Base-by-base conservation (phyloP, 2,888 invertebrate species). In the Phortica okadai region DNA sequence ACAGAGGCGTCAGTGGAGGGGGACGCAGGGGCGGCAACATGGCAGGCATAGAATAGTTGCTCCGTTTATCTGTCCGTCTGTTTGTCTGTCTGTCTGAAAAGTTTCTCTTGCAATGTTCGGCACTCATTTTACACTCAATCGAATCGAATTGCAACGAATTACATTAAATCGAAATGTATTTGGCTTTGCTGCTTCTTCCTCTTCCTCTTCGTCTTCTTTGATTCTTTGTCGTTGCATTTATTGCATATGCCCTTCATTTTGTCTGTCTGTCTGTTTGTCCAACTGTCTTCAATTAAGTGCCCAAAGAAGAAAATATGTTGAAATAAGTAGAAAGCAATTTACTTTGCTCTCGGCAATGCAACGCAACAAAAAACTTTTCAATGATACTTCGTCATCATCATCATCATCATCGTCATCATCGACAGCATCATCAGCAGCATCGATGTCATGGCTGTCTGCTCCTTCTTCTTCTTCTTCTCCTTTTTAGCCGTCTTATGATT, bases 51-150 rank as follows among this genome's bases (percentile, higher is more conserved):
- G 6, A 62, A 25, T 21, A 54, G 25, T 33, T 64, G 64, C 64
- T 6, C 44, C 11, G 16, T 16, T 8, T 69, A 10, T 7, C 56
- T 56, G 56, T 42, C 5, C 41, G 66, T 42, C 45, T 45, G 45
- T 1, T 45, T 69, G 45, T 42, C 5, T 66, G 66, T 42, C 45
- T 45, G 45, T 1, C 45, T 69, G 45, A 72, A 72, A 72, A 72
- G 54, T 72, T 72, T 72, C n/a, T 7, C 59, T 41, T 21, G 59
- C 59, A 25, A 59, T 50, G 14, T 8, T 14, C 54, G 72, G 45
- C 72, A 79, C 82, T 85, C 79, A 85, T 87, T 87, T 85, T 82
- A 85, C 86, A 87, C 84, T 84, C 87, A 86, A 87, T 85, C 82
- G 83, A 82, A 87, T 80, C 50, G 50, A 50, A 5, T 33, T 33